Evolutionary conservation across 2,113 vertebrate genomes (phyloP), one percentile per base, ranked within the genome.

Genomic region (Hippocampus mohnikei): DNA sequence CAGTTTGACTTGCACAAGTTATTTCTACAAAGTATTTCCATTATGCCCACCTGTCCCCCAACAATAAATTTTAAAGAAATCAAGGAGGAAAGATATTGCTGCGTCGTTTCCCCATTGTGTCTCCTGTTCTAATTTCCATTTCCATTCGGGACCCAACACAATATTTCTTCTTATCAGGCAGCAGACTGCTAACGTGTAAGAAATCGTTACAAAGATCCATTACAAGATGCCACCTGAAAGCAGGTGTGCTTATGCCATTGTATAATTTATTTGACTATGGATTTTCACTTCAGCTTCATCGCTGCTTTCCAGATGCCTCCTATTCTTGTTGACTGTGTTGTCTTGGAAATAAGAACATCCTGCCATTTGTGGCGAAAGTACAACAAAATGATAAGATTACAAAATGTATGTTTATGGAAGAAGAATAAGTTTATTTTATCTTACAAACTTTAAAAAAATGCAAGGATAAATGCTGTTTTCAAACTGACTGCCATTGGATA

Each of bases 401-500:
- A 67, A 66, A 13, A 67, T 66, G 2, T 55, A 25, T 6, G 33
- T 60, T 25, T 33, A 33, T 33, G 59, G 75, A 16, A 60, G 77
- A 60, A 21, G 18, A 15, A 44, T 13, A 44, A 11, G 76, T 80
- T 82, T 73, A 76, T 81, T 84, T 75, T 73, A 72, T 80, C 89
- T 75, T 78, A 73, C 77, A 52, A 79, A 74, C 83, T 72, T 86
- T 81, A 82, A 82, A 81, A 86, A 90, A 91, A 91, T 91, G 85
- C 83, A 83, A 78, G 84, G 83, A 91, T 78, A 89, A 85, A 84
- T 84, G 86, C 84, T 86, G 80, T 83, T 82, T 83, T 89, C 85
- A 90, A 87, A 88, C 87, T 86, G 90, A 92, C 88, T 91, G 87
- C 88, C 85, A 87, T 83, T 88, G 88, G 84, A 87, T 88, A 85